Evolutionary conservation across 2,797 vertebrate genomes (phyloP).

Genomic region (Toxotes lorentzi): DNA sequence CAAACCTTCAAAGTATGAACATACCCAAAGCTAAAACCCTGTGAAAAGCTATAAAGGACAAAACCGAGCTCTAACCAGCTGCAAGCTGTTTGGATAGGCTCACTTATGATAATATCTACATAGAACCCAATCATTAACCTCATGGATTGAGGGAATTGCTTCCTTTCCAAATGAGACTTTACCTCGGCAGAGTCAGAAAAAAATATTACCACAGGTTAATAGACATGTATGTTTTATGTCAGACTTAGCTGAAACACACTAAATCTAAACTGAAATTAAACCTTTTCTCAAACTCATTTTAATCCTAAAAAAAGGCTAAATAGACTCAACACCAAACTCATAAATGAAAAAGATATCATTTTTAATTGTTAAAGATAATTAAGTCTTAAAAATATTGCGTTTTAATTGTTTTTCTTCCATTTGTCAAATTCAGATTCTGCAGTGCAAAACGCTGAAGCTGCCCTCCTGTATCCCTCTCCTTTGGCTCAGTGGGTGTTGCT

Average conservation of each 20-base stretch:
- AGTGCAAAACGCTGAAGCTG: conserved; percentile 13
- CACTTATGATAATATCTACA: conserved; percentile 69
- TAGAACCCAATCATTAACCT: conserved; percentile 64
- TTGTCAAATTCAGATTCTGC: conserved; percentile 29
- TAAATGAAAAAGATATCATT: not conserved
- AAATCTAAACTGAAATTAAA: conserved; percentile 16
- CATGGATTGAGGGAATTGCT: conserved; percentile 62
- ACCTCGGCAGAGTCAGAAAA: conserved; percentile 18
- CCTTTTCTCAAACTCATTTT: conserved; percentile 2
- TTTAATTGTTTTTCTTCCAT: conserved; percentile 27
- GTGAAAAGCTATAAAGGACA: conserved; percentile 51
- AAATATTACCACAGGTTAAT: conserved; percentile 16
- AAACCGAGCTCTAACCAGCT: conserved; percentile 58
- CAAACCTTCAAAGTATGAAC: conserved; percentile 47
- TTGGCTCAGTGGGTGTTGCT: conserved; percentile 62
- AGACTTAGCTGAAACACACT: conserved; percentile 13
- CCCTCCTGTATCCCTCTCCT: conserved; percentile 37
- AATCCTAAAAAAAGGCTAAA: not conserved
- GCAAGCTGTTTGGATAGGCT: conserved; percentile 62
- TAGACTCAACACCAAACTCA: not conserved
- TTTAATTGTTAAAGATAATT: conserved; percentile 13
- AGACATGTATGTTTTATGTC: conserved; percentile 7
- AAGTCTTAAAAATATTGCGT: not conserved
- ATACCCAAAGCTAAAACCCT: conserved; percentile 51
- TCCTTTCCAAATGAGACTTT: conserved; percentile 47